A percentile compares a stretch with the other conserved stretches of the same genome.
Evolutionary conservation across 2,888 invertebrate species (phyloP).

Genomic region (Ophioninae sp.): DNA sequence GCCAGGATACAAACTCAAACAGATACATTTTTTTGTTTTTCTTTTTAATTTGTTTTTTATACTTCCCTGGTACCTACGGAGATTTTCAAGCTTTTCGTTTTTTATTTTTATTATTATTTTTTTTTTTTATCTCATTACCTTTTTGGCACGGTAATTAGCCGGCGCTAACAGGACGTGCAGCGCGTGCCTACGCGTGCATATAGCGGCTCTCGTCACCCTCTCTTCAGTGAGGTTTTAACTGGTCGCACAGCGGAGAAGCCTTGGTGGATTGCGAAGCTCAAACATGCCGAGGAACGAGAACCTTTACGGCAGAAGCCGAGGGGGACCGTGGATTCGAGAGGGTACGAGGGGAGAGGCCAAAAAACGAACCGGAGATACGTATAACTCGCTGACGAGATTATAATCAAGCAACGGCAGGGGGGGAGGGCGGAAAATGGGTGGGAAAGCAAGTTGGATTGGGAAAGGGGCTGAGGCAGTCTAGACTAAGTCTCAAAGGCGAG

Average conservation of each 20-base stretch:
- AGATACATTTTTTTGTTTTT: constrained; percentile 8
- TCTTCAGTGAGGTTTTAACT: constrained; percentile 3
- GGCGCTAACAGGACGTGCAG: constrained; percentile 45
- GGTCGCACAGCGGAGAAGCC: constrained; percentile 30
- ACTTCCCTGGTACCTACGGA: neutral
- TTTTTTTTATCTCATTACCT: constrained; percentile 30
- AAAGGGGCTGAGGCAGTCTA: neutral
- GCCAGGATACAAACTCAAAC: neutral
- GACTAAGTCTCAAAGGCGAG: constrained; percentile 19
- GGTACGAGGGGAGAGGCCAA: constrained; percentile 40
- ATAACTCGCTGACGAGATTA: constrained; percentile 80
- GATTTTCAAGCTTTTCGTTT: constrained; percentile 3
- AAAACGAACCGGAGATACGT: constrained; percentile 68
- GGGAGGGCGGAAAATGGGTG: constrained; percentile 73
- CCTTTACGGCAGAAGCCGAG: constrained; percentile 52
- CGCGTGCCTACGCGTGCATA: constrained; percentile 46
- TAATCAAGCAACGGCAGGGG: constrained; percentile 77
- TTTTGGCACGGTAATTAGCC: constrained; percentile 55
- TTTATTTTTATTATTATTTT: constrained; percentile 37
- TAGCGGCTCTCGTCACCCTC: constrained; percentile 20
- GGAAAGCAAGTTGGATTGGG: constrained; percentile 1
- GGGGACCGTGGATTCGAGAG: constrained; percentile 34
- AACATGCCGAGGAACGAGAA: constrained; percentile 16
- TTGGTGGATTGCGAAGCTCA: neutral
- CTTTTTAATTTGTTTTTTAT: neutral